Base-by-base conservation (phyloP, 2,113 vertebrate species). In the Crocuta crocuta region DNA sequence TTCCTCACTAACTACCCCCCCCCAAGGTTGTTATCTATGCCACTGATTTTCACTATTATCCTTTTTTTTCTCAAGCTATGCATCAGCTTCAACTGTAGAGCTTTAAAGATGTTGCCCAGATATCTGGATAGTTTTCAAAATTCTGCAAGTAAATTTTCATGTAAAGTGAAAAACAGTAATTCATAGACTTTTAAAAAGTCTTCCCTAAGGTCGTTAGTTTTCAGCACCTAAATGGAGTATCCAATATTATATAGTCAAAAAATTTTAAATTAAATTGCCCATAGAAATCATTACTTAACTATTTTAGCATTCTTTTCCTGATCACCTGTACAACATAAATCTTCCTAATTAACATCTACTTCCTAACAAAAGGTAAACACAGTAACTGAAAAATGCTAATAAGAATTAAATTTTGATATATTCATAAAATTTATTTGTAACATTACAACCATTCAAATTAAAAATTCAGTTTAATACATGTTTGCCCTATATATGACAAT, bases 371-470 rank as follows among this genome's bases (percentile, higher is more conserved):
- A 61, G 9, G 26, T 74, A 96, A 89, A 89, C 55, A 95, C 31
- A 86, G 73, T 4, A 92, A 39, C 17, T 63, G 3, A 23, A 95
- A 95, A 88, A 91, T 66, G n/a, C 39, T 71, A 66, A 55, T 45
- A 91, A 74, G 7, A 91, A 82, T 96, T 87, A 82, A 91, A 83
- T 91, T 65, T 89, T 82, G 28, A 95, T 33, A 82, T 65, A 63
- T 2, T 86, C 28, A 63, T 91, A 55, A 82, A 91, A 94, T 94
- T 94, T 21, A 53, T 66, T 65, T 88, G 55, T 86, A 97, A 68
- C 6, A 97, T 17, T 50, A 88, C 19, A 79, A 91, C 2, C 28
- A 71, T 43, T 95, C 50, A 70, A 79, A 84, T 35, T 88, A 66
- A 95, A 94, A 95, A 79, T 26, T 84, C 65, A 68, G 66, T 31